Conservation (phyloP, 2,888 invertebrate genomes). For the Chromoteleia sp. region DNA sequence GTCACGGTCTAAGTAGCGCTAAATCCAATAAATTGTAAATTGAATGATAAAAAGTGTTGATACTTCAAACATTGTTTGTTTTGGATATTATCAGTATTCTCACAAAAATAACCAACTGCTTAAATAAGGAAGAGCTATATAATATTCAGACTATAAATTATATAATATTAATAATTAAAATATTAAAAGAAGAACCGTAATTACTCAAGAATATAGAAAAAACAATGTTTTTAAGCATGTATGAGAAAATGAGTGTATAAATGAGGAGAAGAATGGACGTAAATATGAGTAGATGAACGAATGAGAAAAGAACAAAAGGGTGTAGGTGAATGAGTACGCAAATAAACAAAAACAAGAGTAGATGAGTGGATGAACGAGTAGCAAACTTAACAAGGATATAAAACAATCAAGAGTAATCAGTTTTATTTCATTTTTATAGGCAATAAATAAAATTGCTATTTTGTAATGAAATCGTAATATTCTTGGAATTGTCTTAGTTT, state of each 20-base stretch:
- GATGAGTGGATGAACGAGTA: slow-evolving; percentile 6
- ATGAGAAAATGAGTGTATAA: background rate
- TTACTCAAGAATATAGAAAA: too few species aligned
- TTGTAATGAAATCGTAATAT: background rate
- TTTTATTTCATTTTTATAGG: background rate
- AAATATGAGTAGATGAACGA: background rate
- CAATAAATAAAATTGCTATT: too few species aligned
- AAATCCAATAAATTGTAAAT: slow-evolving; percentile 8
- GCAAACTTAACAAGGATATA: slow-evolving; percentile 17
- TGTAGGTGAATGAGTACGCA: slow-evolving; percentile 11
- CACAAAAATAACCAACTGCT: too few species aligned
- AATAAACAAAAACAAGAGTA: slow-evolving; percentile 16
- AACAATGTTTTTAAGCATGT: background rate
- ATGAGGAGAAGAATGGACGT: background rate
- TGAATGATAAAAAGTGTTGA: slow-evolving; percentile 1
- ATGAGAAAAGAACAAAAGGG: slow-evolving; percentile 20
- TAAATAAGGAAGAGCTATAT: too few species aligned
- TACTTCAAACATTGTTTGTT: background rate
- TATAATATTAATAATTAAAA: too few species aligned
- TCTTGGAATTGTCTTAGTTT: too few species aligned
- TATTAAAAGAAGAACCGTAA: too few species aligned
- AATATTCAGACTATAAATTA: too few species aligned
- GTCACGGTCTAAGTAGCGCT: slow-evolving; percentile 13
- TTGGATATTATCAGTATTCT: background rate
- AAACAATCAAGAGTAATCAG: background rate